phyloP scores from a whole-genome alignment of 2,797 vertebrate species.

The Hippocampus kuda region DNA sequence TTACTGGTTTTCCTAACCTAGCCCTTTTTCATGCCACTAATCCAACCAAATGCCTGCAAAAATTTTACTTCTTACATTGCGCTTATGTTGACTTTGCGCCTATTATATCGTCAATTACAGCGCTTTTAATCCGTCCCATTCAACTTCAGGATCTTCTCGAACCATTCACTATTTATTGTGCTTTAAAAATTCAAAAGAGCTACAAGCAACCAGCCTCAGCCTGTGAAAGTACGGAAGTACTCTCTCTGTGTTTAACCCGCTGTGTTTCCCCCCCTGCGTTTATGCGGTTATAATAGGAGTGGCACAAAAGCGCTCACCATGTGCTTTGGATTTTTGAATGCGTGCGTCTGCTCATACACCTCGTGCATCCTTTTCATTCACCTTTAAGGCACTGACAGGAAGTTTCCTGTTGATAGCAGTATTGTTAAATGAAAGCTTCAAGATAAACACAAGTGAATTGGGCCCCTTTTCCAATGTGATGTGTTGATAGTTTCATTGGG shows the following conservation, averaged over 20 bases:
- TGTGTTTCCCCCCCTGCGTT: slow-evolving; percentile 34
- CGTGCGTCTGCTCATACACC: slow-evolving; percentile 24
- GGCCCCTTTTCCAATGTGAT: not conserved
- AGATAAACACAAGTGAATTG: slow-evolving; percentile 21
- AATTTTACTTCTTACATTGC: too few species aligned
- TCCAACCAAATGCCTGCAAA: slow-evolving; percentile 8
- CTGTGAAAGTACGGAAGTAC: slow-evolving; percentile 41
- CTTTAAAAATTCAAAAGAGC: slow-evolving; percentile 35
- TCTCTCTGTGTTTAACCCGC: slow-evolving; percentile 24
- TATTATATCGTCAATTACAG: not conserved
- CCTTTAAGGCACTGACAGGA: slow-evolving; percentile 43
- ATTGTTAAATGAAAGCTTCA: slow-evolving; percentile 46
- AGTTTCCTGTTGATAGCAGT: slow-evolving; percentile 40
- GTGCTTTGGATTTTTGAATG: slow-evolving; percentile 44
- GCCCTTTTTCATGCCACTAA: slow-evolving; percentile 1
- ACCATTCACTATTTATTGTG: slow-evolving; percentile 17
- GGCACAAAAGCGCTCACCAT: slow-evolving; percentile 47
- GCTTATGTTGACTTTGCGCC: not conserved
- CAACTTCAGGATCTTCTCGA: slow-evolving; percentile 2
- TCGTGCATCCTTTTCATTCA: slow-evolving; percentile 44
- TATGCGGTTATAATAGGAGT: slow-evolving; percentile 40
- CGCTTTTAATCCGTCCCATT: slow-evolving; percentile 1
- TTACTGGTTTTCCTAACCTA: slow-evolving; percentile 17
- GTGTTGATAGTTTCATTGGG: not conserved
- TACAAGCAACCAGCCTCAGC: slow-evolving; percentile 20